phyloP scores from a whole-genome alignment of 2,888 invertebrate genomes.

The Nephrotoma flavescens region DNA sequence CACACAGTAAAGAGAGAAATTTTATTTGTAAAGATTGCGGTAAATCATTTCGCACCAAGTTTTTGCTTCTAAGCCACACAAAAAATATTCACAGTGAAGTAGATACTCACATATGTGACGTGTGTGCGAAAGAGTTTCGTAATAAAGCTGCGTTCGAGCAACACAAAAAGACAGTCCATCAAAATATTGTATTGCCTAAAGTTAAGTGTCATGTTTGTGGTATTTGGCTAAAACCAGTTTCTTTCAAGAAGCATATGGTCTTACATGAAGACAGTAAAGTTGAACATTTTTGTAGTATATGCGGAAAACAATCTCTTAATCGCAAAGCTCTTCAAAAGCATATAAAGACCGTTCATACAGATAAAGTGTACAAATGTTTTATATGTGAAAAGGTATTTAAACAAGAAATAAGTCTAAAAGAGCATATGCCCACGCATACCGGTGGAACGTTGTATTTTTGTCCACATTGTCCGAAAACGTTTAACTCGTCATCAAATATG shows the following conservation, averaged over 20 bases:
- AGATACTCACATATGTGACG: conserved; percentile 15
- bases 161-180: conserved; percentile 21
- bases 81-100: conserved; percentile 15
- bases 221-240: neutral
- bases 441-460: conserved; percentile 13
- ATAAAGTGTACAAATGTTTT: conserved; percentile 8
- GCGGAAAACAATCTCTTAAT: conserved; percentile 11
- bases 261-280: conserved; percentile 3
- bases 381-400: conserved; percentile 12
- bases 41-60: neutral
- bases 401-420: conserved; percentile 8
- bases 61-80: conserved; percentile 20
- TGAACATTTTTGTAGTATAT: conserved; percentile 8
- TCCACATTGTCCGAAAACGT: conserved; percentile 13
- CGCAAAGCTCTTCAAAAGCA: conserved; percentile 11
- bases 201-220: conserved; percentile 10
- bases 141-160: conserved; percentile 26
- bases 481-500: conserved; percentile 13
- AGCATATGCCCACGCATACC: conserved; percentile 13
- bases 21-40: neutral
- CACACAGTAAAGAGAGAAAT: neutral
- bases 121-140: conserved; percentile 28
- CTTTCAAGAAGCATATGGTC: conserved; percentile 5
- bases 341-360: conserved; percentile 9
- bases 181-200: conserved; percentile 5